Percentiles rank a stretch among this genome's conserved stretches.
Conservation (phyloP, 2,888 invertebrate species). For the Diarsia mendica region DNA sequence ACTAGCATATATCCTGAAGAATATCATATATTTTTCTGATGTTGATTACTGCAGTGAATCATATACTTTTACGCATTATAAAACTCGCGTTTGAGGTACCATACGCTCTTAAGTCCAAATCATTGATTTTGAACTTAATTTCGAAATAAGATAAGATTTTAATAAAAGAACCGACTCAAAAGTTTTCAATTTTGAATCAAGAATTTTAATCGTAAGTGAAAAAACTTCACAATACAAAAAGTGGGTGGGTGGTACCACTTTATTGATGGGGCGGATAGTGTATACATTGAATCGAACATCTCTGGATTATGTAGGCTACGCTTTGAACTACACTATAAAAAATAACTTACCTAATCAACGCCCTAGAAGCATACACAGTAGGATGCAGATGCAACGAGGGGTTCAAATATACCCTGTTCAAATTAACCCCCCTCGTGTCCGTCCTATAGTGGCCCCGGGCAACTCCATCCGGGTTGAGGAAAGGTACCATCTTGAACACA, state of each 20-base stretch:
- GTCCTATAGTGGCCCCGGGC: slow-evolving; percentile 96
- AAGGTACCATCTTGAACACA: slow-evolving; percentile 97
- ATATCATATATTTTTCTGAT: too few species aligned
- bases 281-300: too few species aligned
- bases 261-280: background rate
- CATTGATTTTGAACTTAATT: too few species aligned
- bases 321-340: background rate
- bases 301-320: background rate
- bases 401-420: slow-evolving; percentile 96
- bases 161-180: too few species aligned
- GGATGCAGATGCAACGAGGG: slow-evolving; percentile 94
- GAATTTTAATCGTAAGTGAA: background rate
- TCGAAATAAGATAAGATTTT: too few species aligned
- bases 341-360: slow-evolving; percentile 91
- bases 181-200: background rate
- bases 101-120: too few species aligned
- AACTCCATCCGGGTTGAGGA: slow-evolving; percentile 98
- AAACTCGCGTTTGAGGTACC: too few species aligned
- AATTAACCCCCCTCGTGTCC: slow-evolving; percentile 96
- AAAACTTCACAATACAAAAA: background rate
- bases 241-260: background rate
- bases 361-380: slow-evolving; percentile 95
- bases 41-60: too few species aligned
- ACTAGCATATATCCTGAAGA: too few species aligned
- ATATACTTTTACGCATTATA: too few species aligned